phyloP scores from a whole-genome alignment of 2,888 invertebrate species.

The Baccha elongata region DNA sequence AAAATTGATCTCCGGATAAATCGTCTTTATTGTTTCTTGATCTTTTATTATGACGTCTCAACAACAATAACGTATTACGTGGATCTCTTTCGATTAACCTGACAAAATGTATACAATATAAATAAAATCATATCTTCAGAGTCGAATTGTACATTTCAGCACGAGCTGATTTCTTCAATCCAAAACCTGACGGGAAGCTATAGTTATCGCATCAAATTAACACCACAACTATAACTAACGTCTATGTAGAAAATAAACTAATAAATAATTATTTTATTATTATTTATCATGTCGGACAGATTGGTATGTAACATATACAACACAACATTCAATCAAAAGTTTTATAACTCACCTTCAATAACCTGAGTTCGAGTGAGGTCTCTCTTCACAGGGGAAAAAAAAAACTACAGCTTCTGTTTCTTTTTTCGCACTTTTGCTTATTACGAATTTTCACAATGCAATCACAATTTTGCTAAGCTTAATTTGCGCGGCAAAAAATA shows the following conservation, averaged over 20 bases:
- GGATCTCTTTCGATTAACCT: too few relatives aligned
- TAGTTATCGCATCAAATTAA: conserved; percentile 16
- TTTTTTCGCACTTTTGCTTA: conserved; percentile 12
- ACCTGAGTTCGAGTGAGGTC: not conserved
- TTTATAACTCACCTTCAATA: conserved; percentile 25
- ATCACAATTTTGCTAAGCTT: conserved; percentile 5
- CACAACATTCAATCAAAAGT: conserved; percentile 10
- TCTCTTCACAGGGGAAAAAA: not conserved
- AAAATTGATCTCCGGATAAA: too few relatives aligned
- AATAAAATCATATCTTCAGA: too few relatives aligned
- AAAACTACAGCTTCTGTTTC: not conserved
- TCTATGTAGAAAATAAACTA: not conserved
- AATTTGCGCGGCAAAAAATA: conserved; percentile 24
- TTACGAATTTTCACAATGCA: conserved; percentile 25
- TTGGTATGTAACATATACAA: conserved; percentile 3
- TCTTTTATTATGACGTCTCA: too few relatives aligned
- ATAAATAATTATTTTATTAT: conserved; percentile 3
- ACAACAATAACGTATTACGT: too few relatives aligned
- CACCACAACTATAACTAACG: not conserved
- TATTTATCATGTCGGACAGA: conserved; percentile 2
- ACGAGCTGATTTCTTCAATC: not conserved
- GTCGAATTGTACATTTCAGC: not conserved
- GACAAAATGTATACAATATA: too few relatives aligned
- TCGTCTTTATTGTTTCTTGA: too few relatives aligned
- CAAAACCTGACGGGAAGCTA: not conserved